phyloP scores from a whole-genome alignment of 2,113 vertebrate species.

The Petrocephalus microphthalmus region DNA sequence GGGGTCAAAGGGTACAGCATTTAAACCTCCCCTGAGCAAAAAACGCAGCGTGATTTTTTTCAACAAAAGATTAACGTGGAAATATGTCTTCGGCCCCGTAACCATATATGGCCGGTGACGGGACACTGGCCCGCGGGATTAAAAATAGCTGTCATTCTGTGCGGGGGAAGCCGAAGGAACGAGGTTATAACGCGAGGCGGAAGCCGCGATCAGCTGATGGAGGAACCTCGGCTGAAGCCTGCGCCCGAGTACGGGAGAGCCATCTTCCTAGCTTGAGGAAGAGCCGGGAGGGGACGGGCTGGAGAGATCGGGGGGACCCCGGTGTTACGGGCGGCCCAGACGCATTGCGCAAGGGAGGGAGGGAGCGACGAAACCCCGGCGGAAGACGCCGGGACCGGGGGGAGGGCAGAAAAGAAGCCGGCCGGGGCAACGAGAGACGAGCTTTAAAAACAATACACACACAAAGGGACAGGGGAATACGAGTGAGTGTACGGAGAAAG shows the following conservation, averaged over 20 bases:
- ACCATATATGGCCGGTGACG: conserved; percentile 14
- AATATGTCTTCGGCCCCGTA: not conserved
- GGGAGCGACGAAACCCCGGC: conserved; percentile 22
- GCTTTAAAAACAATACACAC: conserved; percentile 25
- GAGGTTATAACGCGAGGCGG: conserved; percentile 16
- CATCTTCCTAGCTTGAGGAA: conserved; percentile 51
- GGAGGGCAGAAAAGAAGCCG: conserved; percentile 28
- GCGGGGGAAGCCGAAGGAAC: not conserved
- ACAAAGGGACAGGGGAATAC: conserved; percentile 45
- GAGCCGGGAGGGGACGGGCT: conserved; percentile 28
- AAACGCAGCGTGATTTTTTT: not conserved
- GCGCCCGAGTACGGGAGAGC: conserved; percentile 39
- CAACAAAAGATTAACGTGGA: not conserved
- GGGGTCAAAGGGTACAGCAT: conserved; percentile 21
- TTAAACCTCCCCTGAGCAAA: not conserved
- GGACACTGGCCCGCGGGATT: not conserved
- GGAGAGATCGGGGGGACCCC: conserved; percentile 28
- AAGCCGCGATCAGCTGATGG: conserved; percentile 37
- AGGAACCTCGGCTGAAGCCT: conserved; percentile 22
- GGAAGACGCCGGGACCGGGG: conserved; percentile 1
- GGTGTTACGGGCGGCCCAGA: conserved; percentile 31
- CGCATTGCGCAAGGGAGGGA: conserved; percentile 20
- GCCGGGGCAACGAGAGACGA: conserved; percentile 13
- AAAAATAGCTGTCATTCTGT: conserved; percentile 19
- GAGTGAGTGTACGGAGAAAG: conserved; percentile 16